phyloP scores from a whole-genome alignment of 2,888 invertebrate genomes.

The Arrhopalites spinosus region DNA sequence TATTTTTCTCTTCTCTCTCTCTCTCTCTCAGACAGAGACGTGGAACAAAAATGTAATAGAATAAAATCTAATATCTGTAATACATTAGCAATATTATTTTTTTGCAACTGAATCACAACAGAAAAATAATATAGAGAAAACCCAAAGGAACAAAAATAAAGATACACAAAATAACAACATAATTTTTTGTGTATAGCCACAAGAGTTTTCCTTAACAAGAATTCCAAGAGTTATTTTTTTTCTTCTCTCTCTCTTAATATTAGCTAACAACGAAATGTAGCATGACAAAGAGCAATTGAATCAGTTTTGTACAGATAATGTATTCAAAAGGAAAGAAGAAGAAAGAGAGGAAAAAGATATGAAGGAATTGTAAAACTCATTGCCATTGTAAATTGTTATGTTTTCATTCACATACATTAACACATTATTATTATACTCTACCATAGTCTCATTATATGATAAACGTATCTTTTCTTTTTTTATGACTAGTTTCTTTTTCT shows the following conservation, averaged over 20 bases:
- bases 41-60: too few relatives aligned
- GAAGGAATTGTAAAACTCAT: neutral
- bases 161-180: neutral
- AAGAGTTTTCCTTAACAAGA: neutral
- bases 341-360: too few relatives aligned
- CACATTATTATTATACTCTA: neutral
- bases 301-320: neutral
- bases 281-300: slow-evolving; percentile 25
- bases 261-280: slow-evolving; percentile 27
- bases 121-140: neutral
- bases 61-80: too few relatives aligned
- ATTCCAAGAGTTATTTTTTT: neutral
- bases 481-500: slow-evolving; percentile 4
- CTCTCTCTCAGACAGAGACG: too few relatives aligned
- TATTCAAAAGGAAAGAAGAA: neutral
- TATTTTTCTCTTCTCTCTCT: neutral
- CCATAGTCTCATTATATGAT: neutral
- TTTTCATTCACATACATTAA: neutral
- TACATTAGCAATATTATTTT: neutral
- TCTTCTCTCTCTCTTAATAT: slow-evolving; percentile 3
- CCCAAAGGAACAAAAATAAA: neutral
- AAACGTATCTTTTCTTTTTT: neutral
- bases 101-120: neutral
- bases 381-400: neutral
- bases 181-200: neutral